Evolutionary conservation across 2,797 vertebrate species (phyloP), one percentile per base, ranked within the genome.

Genomic region (Ptychobarbus kaznakovi): DNA sequence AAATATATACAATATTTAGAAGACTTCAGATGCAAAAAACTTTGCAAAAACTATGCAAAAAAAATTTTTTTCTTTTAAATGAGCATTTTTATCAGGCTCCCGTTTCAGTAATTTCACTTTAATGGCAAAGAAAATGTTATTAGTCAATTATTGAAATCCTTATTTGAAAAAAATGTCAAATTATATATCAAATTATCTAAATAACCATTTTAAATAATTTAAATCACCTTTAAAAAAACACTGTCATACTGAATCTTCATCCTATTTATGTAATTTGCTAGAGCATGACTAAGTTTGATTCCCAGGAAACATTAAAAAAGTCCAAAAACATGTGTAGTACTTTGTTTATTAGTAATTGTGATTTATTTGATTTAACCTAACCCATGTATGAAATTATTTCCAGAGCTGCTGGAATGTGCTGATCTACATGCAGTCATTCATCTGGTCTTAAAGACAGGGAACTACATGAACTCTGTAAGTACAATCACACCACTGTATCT

Each of bases 401-500:
- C 84, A 96, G 96, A 96, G 92, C 90, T 97, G 42, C 68, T 96
- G 93, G 90, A 93, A 56, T 96, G 95, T 20, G 92, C 93, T 66
- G 88, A 95, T 80, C 93, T 97, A 40, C 96, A 97, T 83, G 91
- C 94, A 46, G 86, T 97, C 79, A 94, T 97, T 72, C 95, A 93
- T 2, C 91, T 97, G 87, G 95, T 97, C 25, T 92, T 97, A 87
- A 96, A 96, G 89, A 94, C 95, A 0, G 96, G 96, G 38, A 97
- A 97, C 89, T 95, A 96, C 91, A 95, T 96, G 95, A 97, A 97
- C 56, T 94, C 95, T 25, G 96, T 97, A 83, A 95, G 95, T 93
- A 2, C 18, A 2, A 0, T 51, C 58, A 69, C 18, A 6, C 80
- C 53, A 28, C 25, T 32, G 63, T 40, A 74, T 73, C 15, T 76